Evolutionary conservation across 2,113 vertebrate genomes (phyloP).

Genomic region (Nipponia nippon): DNA sequence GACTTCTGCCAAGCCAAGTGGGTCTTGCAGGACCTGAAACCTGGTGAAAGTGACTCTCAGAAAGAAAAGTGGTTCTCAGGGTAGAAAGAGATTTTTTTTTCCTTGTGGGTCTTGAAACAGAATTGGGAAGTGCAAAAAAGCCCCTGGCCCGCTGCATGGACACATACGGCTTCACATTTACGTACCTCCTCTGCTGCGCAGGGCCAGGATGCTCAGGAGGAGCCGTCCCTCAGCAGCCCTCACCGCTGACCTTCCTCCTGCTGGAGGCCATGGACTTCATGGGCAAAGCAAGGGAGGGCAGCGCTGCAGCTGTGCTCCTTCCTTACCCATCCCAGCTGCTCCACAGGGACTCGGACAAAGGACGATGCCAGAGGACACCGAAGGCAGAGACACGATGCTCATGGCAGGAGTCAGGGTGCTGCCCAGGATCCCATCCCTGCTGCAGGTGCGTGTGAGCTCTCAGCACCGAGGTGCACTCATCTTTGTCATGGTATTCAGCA

Average conservation of each 20-base stretch:
- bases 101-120: neutral
- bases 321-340: neutral
- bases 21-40: too few relatives aligned
- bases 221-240: neutral
- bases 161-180: neutral
- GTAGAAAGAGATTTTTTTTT: too few relatives aligned
- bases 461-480: neutral
- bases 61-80: too few relatives aligned
- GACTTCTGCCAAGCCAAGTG: too few relatives aligned
- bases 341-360: fast-evolving
- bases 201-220: neutral
- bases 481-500: fast-evolving
- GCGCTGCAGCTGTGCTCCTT: neutral
- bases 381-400: neutral
- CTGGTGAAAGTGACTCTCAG: too few relatives aligned
- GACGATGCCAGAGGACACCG: neutral
- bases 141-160: fast-evolving
- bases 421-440: neutral
- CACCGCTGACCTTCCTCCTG: neutral
- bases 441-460: neutral
- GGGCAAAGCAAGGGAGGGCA: neutral
- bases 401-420: fast-evolving
- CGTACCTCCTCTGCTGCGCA: fast-evolving
- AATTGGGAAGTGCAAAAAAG: neutral
- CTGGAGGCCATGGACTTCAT: fast-evolving